phyloP scores from a whole-genome alignment of 35 echinoderm and acorn worm species.

The Apostichopus japonicus region DNA sequence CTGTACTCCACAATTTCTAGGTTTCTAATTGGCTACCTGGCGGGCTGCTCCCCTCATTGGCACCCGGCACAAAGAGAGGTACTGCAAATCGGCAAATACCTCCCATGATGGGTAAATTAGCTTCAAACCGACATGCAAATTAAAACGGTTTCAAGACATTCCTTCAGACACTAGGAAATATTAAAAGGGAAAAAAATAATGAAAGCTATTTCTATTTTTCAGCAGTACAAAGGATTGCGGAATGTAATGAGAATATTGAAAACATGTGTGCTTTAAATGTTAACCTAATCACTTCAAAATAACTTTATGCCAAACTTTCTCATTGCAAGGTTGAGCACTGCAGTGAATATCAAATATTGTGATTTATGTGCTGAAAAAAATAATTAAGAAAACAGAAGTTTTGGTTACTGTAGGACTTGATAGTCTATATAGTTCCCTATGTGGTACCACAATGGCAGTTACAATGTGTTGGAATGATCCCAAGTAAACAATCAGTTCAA shows the following conservation, averaged over 20 bases:
- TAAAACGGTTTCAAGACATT: background rate
- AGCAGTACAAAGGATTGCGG: background rate
- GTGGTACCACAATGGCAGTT: too few species aligned
- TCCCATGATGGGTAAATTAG: conserved; percentile 11
- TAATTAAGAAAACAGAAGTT: too few species aligned
- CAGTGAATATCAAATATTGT: too few species aligned
- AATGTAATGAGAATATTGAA: background rate
- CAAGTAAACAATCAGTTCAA: too few species aligned
- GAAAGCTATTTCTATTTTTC: background rate
- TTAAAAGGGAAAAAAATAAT: too few species aligned
- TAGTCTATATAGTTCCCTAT: too few species aligned
- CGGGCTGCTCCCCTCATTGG: background rate
- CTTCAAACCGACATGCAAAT: background rate
- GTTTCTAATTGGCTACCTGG: background rate
- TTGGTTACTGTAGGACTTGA: too few species aligned
- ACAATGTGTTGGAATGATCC: too few species aligned
- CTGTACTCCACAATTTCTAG: background rate
- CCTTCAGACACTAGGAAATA: background rate
- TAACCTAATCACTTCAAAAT: too few species aligned
- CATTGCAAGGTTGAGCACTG: too few species aligned
- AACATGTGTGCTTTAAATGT: background rate
- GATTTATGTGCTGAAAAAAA: too few species aligned
- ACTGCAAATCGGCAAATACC: background rate
- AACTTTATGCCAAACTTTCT: too few species aligned
- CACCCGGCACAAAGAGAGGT: conserved; percentile 17